These are phyloP conservation scores for Chorisops tibialis DNA, from an alignment of 2,888 invertebrate species.

Conservation along the genomic window DNA sequence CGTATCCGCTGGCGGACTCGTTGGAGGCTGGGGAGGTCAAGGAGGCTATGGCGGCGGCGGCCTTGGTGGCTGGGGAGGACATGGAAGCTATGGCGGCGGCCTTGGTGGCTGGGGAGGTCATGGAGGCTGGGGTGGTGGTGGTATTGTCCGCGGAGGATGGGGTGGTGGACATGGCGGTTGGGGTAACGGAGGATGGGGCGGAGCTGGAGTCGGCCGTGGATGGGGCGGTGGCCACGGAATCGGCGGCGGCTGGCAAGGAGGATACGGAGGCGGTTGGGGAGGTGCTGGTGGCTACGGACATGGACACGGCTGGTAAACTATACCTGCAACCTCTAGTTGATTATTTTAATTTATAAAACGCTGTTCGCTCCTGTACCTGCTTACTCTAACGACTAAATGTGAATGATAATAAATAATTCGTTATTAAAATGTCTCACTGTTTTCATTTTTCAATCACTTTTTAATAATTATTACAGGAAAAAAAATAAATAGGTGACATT, in stretches of 20 bases:
- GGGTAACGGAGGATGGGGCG: not conserved
- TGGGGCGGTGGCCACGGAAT: not conserved
- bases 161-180: not conserved
- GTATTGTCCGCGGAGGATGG: not conserved
- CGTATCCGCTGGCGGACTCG: not conserved
- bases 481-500: too few species aligned
- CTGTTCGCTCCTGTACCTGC: not conserved
- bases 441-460: too few species aligned
- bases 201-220: not conserved
- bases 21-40: not conserved
- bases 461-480: too few species aligned
- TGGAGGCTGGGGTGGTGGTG: not conserved
- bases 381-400: too few species aligned
- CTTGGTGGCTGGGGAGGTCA: not conserved
- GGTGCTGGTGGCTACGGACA: not conserved
- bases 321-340: not conserved
- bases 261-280: not conserved
- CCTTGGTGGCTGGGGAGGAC: not conserved
- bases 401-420: too few species aligned
- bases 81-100: not conserved
- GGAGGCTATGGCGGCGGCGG: not conserved
- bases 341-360: not conserved
- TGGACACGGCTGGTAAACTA: not conserved
- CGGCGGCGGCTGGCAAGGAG: constrained; percentile 5
- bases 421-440: too few species aligned